phyloP scores from a whole-genome alignment of 2,113 vertebrate species.

The Passer montanus region DNA sequence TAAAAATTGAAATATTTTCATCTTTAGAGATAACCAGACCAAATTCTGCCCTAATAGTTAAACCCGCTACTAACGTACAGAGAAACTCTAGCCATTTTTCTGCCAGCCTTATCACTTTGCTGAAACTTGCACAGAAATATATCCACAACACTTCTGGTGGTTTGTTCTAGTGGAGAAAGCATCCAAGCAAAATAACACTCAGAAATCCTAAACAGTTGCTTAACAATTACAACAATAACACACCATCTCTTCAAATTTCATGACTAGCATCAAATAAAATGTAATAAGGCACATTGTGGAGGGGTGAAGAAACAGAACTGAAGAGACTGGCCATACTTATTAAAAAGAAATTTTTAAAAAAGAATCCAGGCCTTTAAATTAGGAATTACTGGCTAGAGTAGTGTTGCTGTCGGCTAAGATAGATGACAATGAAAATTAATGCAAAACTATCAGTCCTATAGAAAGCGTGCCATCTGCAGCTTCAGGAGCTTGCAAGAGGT shows the following conservation, averaged over 20 bases:
- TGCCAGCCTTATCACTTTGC: neutral
- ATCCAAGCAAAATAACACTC: neutral
- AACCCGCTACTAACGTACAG: neutral
- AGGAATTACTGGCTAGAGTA: neutral
- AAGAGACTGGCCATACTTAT: neutral
- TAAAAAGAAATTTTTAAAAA: neutral
- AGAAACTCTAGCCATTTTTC: neutral
- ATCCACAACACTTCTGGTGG: neutral
- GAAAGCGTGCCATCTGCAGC: neutral
- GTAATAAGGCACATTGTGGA: neutral
- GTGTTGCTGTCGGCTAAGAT: neutral
- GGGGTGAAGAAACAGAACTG: neutral
- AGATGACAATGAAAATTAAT: neutral
- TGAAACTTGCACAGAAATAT: neutral
- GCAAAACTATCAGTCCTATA: neutral
- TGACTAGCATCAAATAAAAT: neutral
- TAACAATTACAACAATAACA: neutral
- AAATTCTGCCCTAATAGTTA: neutral
- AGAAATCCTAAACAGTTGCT: neutral
- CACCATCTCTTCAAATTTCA: neutral
- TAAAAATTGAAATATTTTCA: neutral
- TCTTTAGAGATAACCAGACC: neutral
- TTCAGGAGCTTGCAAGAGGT: neutral
- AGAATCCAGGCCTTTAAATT: neutral
- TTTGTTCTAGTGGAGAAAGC: neutral